Base-by-base conservation (phyloP, 2,113 vertebrate species). In the Oceanites oceanicus region DNA sequence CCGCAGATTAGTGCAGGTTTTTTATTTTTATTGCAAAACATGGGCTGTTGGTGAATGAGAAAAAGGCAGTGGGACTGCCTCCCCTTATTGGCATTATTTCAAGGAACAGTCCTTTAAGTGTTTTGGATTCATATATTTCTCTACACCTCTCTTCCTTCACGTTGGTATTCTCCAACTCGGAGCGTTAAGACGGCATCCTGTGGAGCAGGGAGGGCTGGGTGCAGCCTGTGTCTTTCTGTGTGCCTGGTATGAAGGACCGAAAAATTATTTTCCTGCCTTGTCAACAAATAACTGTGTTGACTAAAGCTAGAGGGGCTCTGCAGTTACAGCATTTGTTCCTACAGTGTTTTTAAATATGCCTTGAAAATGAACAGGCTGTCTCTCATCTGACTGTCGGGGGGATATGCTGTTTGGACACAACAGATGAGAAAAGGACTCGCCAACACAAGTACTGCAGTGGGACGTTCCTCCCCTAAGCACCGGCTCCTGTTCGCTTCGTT, bases 111-210 rank as follows among this genome's bases (percentile, higher is more conserved):
- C 40, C 29, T 53, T 49, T 18, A 36, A 62, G 8, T 6, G 17
- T 10, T 15, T 44, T 55, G n/a, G 23, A 32, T 29, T 68, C 9
- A 1, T 30, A 1, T 21, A 5, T 49, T 79, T 71, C 23, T 50
- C 34, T 26, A 2, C 29, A 4, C 27, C 32, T 59, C 23, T 45
- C 13, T 40, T 29, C 45, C 45, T 61, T 45, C 32, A 17, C 11
- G 4, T 32, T 18, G 27, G 4, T 17, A 5, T 3, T 55, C 27
- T 55, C 14, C 20, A 5, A 0, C 36, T n/a, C 0, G 3, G 34
- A 1, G 44, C 30, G n/a, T 15, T 63, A 5, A 6, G 34, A 17
- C 5, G 38, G 22, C 38, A 15, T 30, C 4, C 6, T 7, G 3
- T 1, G 29, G 86, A 49, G 61, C 5, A 16, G 61, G 22, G 55